Evolutionary conservation across 1,140 invertebrate species (phyloP), one percentile per base, ranked within the genome.

Genomic region (Drosophila nigrodunni): DNA sequence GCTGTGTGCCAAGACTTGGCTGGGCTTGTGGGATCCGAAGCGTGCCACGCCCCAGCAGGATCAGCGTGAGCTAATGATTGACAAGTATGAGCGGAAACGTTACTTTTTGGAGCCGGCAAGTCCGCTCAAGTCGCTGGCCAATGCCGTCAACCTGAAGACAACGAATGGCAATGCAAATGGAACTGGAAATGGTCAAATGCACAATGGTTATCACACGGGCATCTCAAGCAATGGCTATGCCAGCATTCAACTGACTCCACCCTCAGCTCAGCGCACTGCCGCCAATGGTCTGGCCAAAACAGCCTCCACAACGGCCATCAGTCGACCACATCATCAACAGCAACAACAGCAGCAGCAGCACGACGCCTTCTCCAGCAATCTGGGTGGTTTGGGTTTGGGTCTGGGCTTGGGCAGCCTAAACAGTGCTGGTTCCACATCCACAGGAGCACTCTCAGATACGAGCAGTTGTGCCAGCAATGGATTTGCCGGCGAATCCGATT

Each of bases 81-180:
- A 97, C 78, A 98, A 98, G 93, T 99, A 99, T 92, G 98, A 99
- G 93, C 95, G 96, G 82, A 98, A 98, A 92, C 95, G 96, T 78
- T 96, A 95, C 90, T 96, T 96, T 82, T 88, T 96, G 58, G 95
- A 96, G 83, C 95, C 95, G 58, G 93, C 93, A 64, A 92, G 94
- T 76, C 94, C 94, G 21, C 76, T 93, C 4, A 93, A 93, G 80
- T 93, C 92, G 34, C 68, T 88, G 78, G 82, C 85, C 79, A 89
- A 81, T 67, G 78, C 91, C 80, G 92, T 91, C 80, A 91, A 93
- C 83, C 75, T 92, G 74, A 77, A 90, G 83, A 77, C 91, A 18
- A 58, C 79, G 70, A 82, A 67, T 15, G 55, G 59, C 1, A 46
- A 18, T 15, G 13, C 5, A 30, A 30, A 30, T 30, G 25, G 25